A percentile compares a stretch with the other conserved stretches of the same genome.
Evolutionary conservation across 2,113 vertebrate species (phyloP).

Genomic region (Alaudala cheleensis): DNA sequence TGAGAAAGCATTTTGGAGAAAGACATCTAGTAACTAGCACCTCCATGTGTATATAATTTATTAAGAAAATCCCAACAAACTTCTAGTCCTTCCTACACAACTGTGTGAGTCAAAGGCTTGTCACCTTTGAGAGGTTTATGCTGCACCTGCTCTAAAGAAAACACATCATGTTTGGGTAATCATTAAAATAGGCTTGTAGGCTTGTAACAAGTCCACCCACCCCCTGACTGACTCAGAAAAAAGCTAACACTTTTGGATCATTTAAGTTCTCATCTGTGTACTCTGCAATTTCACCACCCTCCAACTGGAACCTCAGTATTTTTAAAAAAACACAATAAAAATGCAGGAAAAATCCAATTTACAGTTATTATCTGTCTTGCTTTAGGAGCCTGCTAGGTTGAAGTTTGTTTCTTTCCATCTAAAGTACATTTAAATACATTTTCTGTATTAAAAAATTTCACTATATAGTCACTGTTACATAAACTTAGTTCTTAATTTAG

Average conservation of each 20-base stretch:
- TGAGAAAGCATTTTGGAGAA: background rate
- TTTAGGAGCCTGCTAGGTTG: background rate
- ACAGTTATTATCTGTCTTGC: background rate
- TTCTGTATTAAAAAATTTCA: background rate
- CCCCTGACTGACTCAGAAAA: conserved; percentile 22
- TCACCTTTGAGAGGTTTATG: conserved; percentile 32
- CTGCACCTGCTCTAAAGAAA: conserved; percentile 29
- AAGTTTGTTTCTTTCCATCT: background rate
- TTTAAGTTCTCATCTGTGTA: background rate
- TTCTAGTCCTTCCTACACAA: background rate
- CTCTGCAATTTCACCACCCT: background rate
- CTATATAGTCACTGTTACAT: background rate
- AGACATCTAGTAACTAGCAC: background rate
- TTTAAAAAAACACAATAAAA: background rate
- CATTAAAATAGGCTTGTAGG: conserved; percentile 1
- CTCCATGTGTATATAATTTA: background rate
- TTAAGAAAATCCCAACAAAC: background rate
- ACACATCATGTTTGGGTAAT: conserved; percentile 53
- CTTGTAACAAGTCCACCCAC: background rate
- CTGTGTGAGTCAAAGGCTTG: conserved; percentile 28
- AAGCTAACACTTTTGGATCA: background rate
- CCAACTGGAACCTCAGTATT: background rate
- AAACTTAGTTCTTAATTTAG: background rate
- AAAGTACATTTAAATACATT: too few species aligned
- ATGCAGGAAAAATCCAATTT: background rate